These are phyloP conservation scores for Brachymystax lenok DNA, from an alignment of 2,797 vertebrate genomes.

Conservation along the genomic window DNA sequence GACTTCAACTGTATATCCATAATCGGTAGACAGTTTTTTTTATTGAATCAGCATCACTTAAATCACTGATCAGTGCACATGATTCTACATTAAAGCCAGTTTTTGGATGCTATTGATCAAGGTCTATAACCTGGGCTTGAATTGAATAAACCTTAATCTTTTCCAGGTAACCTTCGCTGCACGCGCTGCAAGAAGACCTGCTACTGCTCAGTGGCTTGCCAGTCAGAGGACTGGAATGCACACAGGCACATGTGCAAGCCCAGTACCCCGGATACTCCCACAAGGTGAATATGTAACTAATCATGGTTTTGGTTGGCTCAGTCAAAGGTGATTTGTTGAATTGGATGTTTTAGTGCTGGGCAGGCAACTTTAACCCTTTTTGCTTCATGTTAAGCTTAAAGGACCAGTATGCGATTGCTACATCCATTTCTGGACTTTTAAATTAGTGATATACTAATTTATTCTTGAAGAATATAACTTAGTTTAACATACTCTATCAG, in stretches of 20 bases:
- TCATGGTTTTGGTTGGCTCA: no score
- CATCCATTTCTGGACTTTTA: not conserved
- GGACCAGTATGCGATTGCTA: not conserved
- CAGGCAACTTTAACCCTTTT: no score
- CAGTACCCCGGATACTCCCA: not conserved
- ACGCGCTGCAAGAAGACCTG: constrained; percentile 81
- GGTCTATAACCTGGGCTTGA: not conserved
- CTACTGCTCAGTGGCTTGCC: constrained; percentile 87
- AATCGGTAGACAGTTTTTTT: no score
- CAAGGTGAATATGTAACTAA: not conserved
- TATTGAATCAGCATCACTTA: no score
- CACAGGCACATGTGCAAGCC: constrained; percentile 81
- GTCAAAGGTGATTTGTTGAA: no score
- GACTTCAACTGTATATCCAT: no score
- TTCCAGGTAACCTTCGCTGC: constrained; percentile 81
- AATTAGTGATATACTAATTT: not conserved
- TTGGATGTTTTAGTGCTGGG: no score
- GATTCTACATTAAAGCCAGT: no score
- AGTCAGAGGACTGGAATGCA: constrained; percentile 85
- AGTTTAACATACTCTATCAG: no score
- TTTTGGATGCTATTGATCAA: not conserved
- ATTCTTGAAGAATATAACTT: no score
- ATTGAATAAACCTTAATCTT: not conserved
- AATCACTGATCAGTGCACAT: no score
- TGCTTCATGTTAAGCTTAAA: no score